Conservation (phyloP, 2,888 invertebrate species). For the Marasmarcha lunaedactyla region DNA sequence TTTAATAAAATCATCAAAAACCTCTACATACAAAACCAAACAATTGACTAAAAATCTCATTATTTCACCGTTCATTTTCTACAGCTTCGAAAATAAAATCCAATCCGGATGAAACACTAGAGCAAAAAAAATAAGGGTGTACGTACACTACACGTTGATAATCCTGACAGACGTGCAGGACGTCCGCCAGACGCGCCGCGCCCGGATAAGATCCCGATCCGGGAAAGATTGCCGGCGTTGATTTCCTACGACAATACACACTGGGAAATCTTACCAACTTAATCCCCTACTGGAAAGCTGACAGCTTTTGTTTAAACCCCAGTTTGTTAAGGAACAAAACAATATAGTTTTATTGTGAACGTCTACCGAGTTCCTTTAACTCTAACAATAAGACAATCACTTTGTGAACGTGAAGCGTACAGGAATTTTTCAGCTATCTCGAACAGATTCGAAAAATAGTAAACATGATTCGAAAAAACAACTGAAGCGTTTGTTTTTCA, state of each 20-base stretch:
- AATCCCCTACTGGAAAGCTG: conserved; percentile 32
- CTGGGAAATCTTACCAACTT: conserved; percentile 27
- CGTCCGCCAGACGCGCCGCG: conserved; percentile 29
- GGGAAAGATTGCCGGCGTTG: conserved; percentile 43
- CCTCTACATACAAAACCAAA: no score
- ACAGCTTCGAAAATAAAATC: no score
- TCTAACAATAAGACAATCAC: not conserved
- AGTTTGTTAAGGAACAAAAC: not conserved
- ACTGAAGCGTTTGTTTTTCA: not conserved
- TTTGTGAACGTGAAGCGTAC: not conserved
- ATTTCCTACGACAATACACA: conserved; percentile 46
- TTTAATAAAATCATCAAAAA: no score
- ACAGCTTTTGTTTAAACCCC: conserved; percentile 30
- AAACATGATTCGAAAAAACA: not conserved
- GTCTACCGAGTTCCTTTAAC: no score
- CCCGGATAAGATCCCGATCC: conserved; percentile 40
- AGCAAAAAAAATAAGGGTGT: conserved; percentile 29
- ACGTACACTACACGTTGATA: conserved; percentile 42
- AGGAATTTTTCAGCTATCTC: not conserved
- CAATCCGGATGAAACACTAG: no score
- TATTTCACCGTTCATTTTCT: no score
- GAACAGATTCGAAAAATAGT: conserved; percentile 1
- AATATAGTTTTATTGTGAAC: not conserved
- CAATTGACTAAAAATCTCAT: no score
- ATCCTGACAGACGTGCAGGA: conserved; percentile 48